phyloP scores from a whole-genome alignment of 2,888 invertebrate species.

The Oconnorella tubifera region DNA sequence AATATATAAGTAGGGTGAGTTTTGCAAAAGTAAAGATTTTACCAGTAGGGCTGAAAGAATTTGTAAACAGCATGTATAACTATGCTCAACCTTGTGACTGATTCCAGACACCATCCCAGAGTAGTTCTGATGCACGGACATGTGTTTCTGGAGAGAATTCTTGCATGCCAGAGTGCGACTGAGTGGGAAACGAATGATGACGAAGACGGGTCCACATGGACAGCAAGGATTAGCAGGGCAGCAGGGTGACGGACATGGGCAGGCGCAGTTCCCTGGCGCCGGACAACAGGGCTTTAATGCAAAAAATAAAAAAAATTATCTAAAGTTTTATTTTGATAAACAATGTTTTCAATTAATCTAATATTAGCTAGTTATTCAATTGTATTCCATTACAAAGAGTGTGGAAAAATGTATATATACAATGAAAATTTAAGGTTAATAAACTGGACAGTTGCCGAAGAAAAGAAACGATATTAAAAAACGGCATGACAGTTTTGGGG shows the following conservation, averaged over 20 bases:
- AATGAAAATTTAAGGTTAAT: too few relatives aligned
- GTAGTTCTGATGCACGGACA: slow-evolving; percentile 27
- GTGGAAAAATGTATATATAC: neutral
- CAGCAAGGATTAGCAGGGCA: neutral
- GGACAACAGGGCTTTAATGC: neutral
- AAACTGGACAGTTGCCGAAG: too few relatives aligned
- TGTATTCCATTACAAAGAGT: neutral
- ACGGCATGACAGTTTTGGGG: too few relatives aligned
- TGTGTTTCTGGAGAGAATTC: slow-evolving; percentile 28
- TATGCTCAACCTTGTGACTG: slow-evolving; percentile 10
- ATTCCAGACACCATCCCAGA: slow-evolving; percentile 26
- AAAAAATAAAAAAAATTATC: neutral
- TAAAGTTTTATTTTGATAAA: too few relatives aligned
- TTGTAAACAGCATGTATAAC: too few relatives aligned
- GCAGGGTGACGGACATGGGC: neutral
- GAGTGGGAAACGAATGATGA: slow-evolving; percentile 24
- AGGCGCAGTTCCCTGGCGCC: neutral
- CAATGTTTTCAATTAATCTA: neutral
- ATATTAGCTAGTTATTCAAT: neutral
- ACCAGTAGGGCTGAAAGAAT: too few relatives aligned
- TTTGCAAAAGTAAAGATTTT: too few relatives aligned
- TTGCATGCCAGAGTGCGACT: slow-evolving; percentile 23
- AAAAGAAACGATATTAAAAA: too few relatives aligned
- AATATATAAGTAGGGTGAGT: too few relatives aligned
- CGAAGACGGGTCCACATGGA: slow-evolving; percentile 21